These are phyloP conservation scores for Alentia gelatinosa DNA, from an alignment of 2,888 invertebrate species.

Conservation along the genomic window DNA sequence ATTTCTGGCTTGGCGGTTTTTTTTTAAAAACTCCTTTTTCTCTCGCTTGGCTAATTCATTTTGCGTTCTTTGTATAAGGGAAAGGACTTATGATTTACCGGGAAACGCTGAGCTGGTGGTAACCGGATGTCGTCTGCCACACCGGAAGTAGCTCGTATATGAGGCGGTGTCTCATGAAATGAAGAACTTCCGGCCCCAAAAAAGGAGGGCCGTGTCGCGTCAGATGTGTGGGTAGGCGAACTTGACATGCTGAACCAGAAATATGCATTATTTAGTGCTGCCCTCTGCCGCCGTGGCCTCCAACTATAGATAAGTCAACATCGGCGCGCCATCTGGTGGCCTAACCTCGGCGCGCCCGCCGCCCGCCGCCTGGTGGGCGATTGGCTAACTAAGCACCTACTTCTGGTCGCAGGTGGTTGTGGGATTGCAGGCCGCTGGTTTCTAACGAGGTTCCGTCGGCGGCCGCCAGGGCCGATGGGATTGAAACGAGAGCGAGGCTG, in stretches of 20 bases:
- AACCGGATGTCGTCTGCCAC: conserved; percentile 8
- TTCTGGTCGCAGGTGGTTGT: conserved; percentile 29
- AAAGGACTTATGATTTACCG: neutral
- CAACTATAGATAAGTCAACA: neutral
- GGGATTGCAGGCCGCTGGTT: conserved; percentile 14
- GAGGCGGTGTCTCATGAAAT: conserved; percentile 18
- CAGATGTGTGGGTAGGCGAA: neutral
- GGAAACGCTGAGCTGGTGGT: neutral
- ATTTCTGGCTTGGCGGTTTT: no score
- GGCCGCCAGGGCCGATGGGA: neutral
- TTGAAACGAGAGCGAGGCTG: neutral
- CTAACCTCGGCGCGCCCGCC: neutral
- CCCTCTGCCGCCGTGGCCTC: neutral
- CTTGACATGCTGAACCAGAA: neutral
- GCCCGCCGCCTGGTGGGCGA: neutral
- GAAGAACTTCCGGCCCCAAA: conserved; percentile 7
- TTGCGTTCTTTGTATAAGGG: neutral
- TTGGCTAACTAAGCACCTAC: conserved; percentile 17
- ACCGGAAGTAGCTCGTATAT: conserved; percentile 25
- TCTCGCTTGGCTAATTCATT: neutral
- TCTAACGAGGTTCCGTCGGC: neutral
- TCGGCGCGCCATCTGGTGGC: neutral
- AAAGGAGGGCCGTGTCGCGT: neutral
- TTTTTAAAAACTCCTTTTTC: neutral
- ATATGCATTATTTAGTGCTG: neutral